These are phyloP conservation scores for Andrena bicolor DNA, from an alignment of 2,888 invertebrate genomes.

Conservation along the genomic window DNA sequence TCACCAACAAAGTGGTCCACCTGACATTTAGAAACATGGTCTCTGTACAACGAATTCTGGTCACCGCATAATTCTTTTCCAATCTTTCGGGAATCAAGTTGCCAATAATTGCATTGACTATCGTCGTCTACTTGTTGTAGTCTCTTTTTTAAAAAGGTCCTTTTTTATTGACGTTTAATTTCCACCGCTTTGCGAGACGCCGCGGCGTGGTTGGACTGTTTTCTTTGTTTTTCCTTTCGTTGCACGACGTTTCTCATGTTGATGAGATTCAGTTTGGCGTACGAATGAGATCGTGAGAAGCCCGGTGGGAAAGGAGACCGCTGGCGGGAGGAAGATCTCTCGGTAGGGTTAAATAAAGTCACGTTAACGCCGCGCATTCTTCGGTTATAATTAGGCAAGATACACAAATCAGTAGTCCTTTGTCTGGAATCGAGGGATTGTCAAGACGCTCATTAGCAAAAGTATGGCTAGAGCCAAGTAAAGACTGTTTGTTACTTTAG, in stretches of 20 bases:
- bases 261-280: constrained; percentile 32
- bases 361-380: constrained; percentile 27
- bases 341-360: constrained; percentile 38
- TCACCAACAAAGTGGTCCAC: too few species aligned
- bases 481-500: constrained; percentile 12
- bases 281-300: constrained; percentile 48
- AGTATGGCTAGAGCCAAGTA: not conserved
- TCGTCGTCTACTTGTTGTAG: not conserved
- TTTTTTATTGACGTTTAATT: constrained; percentile 14
- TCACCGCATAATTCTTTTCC: not conserved
- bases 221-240: not conserved
- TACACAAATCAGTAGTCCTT: constrained; percentile 31
- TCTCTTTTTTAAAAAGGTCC: not conserved
- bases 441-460: constrained; percentile 23
- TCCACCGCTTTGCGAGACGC: not conserved
- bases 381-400: constrained; percentile 29
- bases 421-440: constrained; percentile 22
- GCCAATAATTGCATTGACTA: constrained; percentile 9
- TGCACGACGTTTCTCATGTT: constrained; percentile 12
- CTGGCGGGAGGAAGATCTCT: constrained; percentile 8
- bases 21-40: too few species aligned
- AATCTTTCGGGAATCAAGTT: constrained; percentile 7
- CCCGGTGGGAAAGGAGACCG: constrained; percentile 24
- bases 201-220: not conserved
- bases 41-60: not conserved